Evolutionary conservation across 1,140 invertebrate species (phyloP).

Genomic region (Colletes latitarsis): DNA sequence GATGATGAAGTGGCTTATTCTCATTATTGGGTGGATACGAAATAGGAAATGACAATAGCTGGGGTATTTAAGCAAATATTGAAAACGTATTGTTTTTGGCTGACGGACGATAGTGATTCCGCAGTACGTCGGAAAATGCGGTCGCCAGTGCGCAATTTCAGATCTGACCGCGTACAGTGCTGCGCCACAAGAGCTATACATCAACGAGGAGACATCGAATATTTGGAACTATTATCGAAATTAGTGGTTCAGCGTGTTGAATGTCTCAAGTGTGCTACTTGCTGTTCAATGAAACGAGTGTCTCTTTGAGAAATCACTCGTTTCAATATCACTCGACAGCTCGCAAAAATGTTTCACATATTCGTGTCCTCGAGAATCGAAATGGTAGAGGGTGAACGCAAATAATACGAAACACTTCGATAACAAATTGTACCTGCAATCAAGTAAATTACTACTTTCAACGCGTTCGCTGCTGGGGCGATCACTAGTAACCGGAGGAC

Average conservation of each 20-base stretch:
- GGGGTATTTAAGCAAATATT: constrained; percentile 43
- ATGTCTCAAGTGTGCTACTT: not conserved
- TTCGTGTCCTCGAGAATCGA: no score
- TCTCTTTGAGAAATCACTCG: not conserved
- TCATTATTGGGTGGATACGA: not conserved
- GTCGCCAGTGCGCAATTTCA: constrained; percentile 32
- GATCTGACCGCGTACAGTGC: constrained; percentile 6
- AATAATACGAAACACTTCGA: no score
- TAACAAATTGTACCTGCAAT: no score
- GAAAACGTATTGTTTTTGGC: constrained; percentile 36
- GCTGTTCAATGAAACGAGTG: not conserved
- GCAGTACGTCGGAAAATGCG: constrained; percentile 26
- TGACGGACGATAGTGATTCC: constrained; percentile 28
- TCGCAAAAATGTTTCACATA: no score
- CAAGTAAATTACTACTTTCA: no score
- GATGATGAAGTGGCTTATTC: not conserved
- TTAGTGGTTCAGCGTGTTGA: not conserved
- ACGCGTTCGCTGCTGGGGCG: no score
- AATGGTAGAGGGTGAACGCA: no score
- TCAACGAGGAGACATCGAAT: not conserved
- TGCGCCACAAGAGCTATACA: not conserved
- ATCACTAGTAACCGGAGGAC: no score
- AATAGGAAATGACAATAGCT: constrained; percentile 34
- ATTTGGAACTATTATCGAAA: constrained; percentile 14
- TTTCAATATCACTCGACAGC: not conserved